A percentile compares a stretch with the other conserved stretches of the same genome.
phyloP scores from a whole-genome alignment of 2,797 vertebrate genomes.

The Sphenodon punctatus region DNA sequence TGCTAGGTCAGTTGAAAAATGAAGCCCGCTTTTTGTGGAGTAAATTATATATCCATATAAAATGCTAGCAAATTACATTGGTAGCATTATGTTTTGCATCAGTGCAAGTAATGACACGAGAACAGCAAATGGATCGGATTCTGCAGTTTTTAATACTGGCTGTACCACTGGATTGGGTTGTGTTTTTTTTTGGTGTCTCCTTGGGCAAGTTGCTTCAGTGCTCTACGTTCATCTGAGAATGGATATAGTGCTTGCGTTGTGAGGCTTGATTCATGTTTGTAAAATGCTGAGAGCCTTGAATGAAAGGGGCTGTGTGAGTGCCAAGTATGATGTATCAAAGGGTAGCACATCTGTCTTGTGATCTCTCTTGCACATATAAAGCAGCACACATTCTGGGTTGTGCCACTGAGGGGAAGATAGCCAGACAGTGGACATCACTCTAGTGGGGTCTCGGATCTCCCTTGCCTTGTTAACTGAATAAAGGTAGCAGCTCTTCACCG shows the following conservation, averaged over 20 bases:
- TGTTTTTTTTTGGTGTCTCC: not conserved
- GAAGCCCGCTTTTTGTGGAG: too few species aligned
- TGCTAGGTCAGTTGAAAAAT: too few species aligned
- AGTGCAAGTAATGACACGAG: too few species aligned
- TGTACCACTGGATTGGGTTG: constrained; percentile 32
- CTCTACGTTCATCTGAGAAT: not conserved
- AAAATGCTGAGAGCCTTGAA: constrained; percentile 47
- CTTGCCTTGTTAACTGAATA: constrained; percentile 9
- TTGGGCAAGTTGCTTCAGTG: constrained; percentile 1
- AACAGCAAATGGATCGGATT: too few species aligned
- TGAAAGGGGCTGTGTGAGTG: constrained; percentile 40
- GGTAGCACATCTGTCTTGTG: constrained; percentile 21
- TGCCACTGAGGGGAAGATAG: not conserved
- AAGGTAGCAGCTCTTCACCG: constrained; percentile 17
- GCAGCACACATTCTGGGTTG: not conserved
- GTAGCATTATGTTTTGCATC: too few species aligned
- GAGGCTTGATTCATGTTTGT: constrained; percentile 53
- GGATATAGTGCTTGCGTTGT: constrained; percentile 15
- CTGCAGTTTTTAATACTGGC: not conserved
- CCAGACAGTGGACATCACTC: rapidly evolving
- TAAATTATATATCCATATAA: too few species aligned
- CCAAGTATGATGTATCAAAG: constrained; percentile 39
- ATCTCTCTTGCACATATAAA: not conserved
- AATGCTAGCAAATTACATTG: too few species aligned
- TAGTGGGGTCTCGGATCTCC: not conserved